Evolutionary conservation across 2,113 vertebrate genomes (phyloP).

Genomic region (Stictonetta naevosa): DNA sequence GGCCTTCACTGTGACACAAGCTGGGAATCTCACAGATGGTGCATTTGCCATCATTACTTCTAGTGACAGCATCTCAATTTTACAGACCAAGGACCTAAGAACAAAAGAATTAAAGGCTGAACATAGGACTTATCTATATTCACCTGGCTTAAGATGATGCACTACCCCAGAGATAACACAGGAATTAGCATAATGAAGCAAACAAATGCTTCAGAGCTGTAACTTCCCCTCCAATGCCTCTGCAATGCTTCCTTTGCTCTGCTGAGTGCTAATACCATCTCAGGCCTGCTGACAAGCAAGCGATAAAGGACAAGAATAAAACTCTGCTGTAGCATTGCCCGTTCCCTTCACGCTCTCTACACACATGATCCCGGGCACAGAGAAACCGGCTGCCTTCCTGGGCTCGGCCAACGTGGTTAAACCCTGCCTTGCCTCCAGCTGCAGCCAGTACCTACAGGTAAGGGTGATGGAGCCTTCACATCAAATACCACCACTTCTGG

Average conservation of each 20-base stretch:
- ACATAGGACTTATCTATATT: constrained; percentile 7
- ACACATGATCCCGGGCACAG: background rate
- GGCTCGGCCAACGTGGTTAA: background rate
- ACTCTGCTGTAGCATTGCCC: background rate
- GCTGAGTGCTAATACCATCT: background rate
- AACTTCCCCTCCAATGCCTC: constrained; percentile 19
- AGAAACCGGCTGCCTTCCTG: background rate
- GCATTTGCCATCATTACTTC: background rate
- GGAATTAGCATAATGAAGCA: constrained; percentile 40
- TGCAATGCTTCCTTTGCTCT: background rate
- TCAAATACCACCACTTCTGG: background rate
- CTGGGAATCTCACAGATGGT: background rate
- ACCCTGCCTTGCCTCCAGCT: background rate
- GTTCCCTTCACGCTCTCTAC: background rate
- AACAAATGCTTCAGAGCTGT: background rate
- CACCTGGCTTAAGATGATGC: constrained; percentile 26
- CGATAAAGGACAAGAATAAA: constrained; percentile 23
- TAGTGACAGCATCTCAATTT: background rate
- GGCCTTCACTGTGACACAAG: background rate
- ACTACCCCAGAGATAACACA: background rate
- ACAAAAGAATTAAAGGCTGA: background rate
- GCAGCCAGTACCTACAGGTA: background rate
- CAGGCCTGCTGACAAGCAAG: background rate
- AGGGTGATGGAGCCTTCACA: background rate
- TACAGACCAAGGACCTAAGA: background rate